phyloP scores from a whole-genome alignment of 2,113 vertebrate species.

The Camelus dromedarius region DNA sequence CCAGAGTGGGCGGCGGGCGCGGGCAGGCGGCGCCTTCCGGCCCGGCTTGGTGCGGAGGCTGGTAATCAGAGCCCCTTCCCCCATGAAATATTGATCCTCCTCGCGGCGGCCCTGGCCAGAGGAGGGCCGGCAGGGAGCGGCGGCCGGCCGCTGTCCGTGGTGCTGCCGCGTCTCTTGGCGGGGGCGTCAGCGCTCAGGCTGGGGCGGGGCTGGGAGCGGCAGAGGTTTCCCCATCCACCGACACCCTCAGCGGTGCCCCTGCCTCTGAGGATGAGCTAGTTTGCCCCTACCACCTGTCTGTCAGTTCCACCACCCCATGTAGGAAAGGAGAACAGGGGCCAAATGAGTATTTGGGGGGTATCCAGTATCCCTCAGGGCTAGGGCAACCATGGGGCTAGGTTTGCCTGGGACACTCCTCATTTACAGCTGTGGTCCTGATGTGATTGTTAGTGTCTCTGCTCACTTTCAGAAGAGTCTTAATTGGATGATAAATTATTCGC shows the following conservation, averaged over 20 bases:
- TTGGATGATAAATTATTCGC: neutral
- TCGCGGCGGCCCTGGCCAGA: neutral
- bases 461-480: neutral
- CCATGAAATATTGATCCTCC: constrained; percentile 75
- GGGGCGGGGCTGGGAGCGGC: neutral
- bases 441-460: neutral
- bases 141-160: constrained; percentile 73
- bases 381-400: neutral
- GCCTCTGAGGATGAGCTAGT: neutral
- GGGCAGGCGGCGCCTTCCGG: constrained; percentile 59
- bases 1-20: neutral
- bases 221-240: neutral
- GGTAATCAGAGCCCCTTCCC: constrained; percentile 73
- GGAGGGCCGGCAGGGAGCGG: neutral
- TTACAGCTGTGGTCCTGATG: neutral
- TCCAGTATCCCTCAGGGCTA: neutral
- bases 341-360: neutral
- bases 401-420: neutral
- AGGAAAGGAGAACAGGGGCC: neutral
- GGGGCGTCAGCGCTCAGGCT: neutral
- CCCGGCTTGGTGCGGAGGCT: neutral
- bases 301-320: neutral
- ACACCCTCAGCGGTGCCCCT: neutral
- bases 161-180: neutral
- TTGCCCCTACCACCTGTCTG: neutral